Conservation (phyloP, 2,797 vertebrate species). For the Hybognathus amarus region DNA sequence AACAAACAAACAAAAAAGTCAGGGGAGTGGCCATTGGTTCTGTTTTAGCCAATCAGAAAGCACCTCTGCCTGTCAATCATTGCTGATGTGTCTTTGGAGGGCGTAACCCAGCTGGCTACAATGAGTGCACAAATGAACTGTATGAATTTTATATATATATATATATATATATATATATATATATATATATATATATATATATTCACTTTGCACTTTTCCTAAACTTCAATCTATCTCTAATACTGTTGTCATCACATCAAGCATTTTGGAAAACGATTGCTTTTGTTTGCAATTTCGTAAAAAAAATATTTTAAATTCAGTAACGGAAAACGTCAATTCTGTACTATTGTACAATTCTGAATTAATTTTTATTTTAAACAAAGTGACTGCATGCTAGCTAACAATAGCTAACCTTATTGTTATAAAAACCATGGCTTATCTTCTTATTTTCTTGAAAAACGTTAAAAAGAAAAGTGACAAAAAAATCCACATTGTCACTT, state of each 20-base stretch:
- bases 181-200: neutral
- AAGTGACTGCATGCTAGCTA: neutral
- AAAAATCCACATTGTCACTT: neutral
- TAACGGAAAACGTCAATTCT: neutral
- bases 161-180: too few relatives aligned
- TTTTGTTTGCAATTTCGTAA: neutral
- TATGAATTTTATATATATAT: neutral
- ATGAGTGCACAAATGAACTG: neutral
- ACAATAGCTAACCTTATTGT: neutral
- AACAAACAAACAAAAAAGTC: neutral
- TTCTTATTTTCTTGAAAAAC: neutral
- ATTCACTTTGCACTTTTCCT: neutral
- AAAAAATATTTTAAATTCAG: neutral
- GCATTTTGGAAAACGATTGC: neutral
- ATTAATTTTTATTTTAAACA: neutral
- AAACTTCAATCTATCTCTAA: too few relatives aligned
- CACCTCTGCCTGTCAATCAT: constrained; percentile 7
- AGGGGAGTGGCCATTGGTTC: neutral
- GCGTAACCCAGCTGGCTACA: neutral
- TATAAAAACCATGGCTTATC: neutral
- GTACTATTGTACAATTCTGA: neutral
- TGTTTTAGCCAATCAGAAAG: neutral
- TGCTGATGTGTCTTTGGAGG: neutral
- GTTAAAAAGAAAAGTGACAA: neutral
- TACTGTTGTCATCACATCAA: neutral